Evolutionary conservation across 2,888 invertebrate genomes (phyloP).

Genomic region (Sycophila texana): DNA sequence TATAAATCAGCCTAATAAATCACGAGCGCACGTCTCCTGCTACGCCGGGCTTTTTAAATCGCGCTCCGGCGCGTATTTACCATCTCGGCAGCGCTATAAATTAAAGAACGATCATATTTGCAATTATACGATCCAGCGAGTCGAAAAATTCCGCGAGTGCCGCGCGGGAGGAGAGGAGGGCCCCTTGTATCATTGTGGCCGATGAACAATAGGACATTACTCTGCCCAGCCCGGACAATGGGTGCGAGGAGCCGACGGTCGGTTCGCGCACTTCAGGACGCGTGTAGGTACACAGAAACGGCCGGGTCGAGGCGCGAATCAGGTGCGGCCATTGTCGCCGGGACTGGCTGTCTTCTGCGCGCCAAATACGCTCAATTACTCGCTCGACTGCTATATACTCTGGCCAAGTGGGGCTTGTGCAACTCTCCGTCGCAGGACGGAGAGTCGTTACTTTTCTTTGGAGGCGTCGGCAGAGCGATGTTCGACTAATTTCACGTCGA

Average conservation of each 20-base stretch:
- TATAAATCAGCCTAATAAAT: conserved; percentile 31
- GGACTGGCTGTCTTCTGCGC: conserved; percentile 12
- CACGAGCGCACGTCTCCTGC: not conserved
- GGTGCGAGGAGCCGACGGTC: conserved; percentile 15
- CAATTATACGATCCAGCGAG: conserved; percentile 44
- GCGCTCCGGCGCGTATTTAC: not conserved
- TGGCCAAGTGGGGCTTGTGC: not conserved
- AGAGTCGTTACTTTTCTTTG: not conserved
- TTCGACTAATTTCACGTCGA: no score
- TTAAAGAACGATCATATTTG: conserved; percentile 43
- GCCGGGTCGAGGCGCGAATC: conserved; percentile 29
- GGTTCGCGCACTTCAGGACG: no score
- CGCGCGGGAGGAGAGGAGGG: not conserved
- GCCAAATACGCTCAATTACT: conserved; percentile 31
- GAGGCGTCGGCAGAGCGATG: no score
- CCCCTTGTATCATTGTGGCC: conserved; percentile 64
- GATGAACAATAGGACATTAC: conserved; percentile 69
- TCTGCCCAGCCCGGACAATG: conserved; percentile 63
- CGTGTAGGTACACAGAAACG: not conserved
- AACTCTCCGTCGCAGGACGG: not conserved
- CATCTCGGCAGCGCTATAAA: conserved; percentile 7
- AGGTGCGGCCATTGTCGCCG: conserved; percentile 40
- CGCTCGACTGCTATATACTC: not conserved
- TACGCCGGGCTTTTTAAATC: conserved; percentile 9
- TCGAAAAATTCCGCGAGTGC: conserved; percentile 36